These are phyloP conservation scores for Eretmochelys imbricata DNA, from an alignment of 2,113 vertebrate species.

Conservation along the genomic window DNA sequence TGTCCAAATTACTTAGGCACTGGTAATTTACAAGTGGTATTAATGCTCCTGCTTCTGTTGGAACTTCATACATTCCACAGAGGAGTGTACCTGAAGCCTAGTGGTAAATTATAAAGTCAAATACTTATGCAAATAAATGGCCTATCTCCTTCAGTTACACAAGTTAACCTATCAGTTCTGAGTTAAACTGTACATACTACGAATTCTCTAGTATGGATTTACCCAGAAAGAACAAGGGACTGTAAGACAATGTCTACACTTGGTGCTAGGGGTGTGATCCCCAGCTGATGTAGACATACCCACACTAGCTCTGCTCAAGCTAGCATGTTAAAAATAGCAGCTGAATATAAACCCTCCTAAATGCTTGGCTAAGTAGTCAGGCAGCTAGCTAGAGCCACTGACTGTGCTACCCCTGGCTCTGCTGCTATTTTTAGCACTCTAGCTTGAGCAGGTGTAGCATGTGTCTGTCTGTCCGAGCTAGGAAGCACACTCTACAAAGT, in stretches of 20 bases:
- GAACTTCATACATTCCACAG: rapidly evolving
- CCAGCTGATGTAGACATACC: background rate
- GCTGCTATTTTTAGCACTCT: background rate
- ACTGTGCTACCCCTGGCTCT: too few species aligned
- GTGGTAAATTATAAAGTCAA: rapidly evolving
- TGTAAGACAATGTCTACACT: rapidly evolving
- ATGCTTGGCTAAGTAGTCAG: background rate
- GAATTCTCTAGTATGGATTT: rapidly evolving
- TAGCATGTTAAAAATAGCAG: background rate
- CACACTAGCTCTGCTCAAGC: background rate
- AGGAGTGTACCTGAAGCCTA: background rate
- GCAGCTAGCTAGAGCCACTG: background rate
- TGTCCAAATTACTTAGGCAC: rapidly evolving
- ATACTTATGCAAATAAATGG: background rate
- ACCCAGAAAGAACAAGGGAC: background rate
- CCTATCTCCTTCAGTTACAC: rapidly evolving
- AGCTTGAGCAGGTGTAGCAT: background rate
- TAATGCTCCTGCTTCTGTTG: background rate
- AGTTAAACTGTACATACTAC: rapidly evolving
- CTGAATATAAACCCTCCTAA: background rate
- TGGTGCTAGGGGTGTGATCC: rapidly evolving
- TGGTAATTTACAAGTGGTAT: background rate
- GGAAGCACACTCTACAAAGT: background rate
- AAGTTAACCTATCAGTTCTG: rapidly evolving
- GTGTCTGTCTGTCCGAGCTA: background rate